Evolutionary conservation across 2,888 invertebrate species (phyloP), one percentile per base, ranked within the genome.

Genomic region (Melipona beecheii): DNA sequence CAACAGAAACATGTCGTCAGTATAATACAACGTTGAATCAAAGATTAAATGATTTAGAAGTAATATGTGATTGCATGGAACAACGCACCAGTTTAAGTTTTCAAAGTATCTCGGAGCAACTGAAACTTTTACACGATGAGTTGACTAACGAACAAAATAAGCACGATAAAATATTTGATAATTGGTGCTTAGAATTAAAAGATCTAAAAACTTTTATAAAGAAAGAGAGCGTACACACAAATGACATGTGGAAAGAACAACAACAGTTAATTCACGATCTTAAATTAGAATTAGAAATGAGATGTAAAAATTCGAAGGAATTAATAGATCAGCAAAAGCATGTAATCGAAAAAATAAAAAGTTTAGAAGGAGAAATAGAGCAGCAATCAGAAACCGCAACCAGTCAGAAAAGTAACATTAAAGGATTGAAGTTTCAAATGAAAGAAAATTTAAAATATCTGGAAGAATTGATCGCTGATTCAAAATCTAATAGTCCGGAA

Each of bases 221-320:
- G 0, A 92, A 94, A 66, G 95, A 95, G 81, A 95, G 93, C 81
- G 90, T 93, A 0, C 90, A 93, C 17, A 89, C 94, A 49, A 92
- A 92, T 2, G 93, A 93, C 2, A 87, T 95, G 54, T 95, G 94
- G 93, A 93, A 93, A 60, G 94, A 95, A 60, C 94, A 95, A 54
- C 91, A 93, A 36, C 87, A 91, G 62, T 85, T 92, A 31, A 86
- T 95, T 31, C 95, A 95, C 69, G 95, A 96, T 17, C 87, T 96
- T 5, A 95, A 95, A 87, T 94, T 96, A 31, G 95, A 95, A 2
- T 95, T 95, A 24, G 95, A 95, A 4, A 95, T 95, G 89, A 95
- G 95, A 0, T 94, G 96, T 27, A 95, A 92, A 72, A 86, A 85
- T 21, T 86, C 94, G 21, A 93, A 93, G n/a, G 95, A 95, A 81